These are phyloP conservation scores for Trissolcus brochymenae DNA, from an alignment of 2,888 invertebrate species.

Conservation along the genomic window DNA sequence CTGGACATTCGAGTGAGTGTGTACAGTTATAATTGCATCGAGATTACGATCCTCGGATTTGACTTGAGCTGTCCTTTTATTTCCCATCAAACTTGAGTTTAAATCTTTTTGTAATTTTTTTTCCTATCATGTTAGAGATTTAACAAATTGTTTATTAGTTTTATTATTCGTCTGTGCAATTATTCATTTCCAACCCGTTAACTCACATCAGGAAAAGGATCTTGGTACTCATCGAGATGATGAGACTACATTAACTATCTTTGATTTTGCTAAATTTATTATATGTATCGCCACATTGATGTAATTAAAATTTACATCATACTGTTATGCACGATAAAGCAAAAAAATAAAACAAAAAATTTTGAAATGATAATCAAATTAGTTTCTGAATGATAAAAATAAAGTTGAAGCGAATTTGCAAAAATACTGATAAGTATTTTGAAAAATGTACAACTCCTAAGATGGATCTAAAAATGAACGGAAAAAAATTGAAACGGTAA, in stretches of 20 bases:
- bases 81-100: not conserved
- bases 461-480: not conserved
- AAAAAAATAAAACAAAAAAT: too few relatives aligned
- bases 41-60: slow-evolving; percentile 11
- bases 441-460: too few relatives aligned
- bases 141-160: slow-evolving; percentile 17
- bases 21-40: slow-evolving; percentile 15
- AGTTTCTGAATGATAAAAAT: not conserved
- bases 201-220: slow-evolving; percentile 20
- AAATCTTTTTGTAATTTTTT: not conserved
- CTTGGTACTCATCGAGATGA: slow-evolving; percentile 11
- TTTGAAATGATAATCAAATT: too few relatives aligned
- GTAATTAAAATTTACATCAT: too few relatives aligned
- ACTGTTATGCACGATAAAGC: too few relatives aligned
- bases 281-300: too few relatives aligned
- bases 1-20: not conserved
- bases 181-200: slow-evolving; percentile 25
- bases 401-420: too few relatives aligned
- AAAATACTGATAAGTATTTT: too few relatives aligned
- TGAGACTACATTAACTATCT: slow-evolving; percentile 11
- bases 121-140: slow-evolving; percentile 8
- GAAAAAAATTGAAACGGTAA: not conserved
- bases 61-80: not conserved
- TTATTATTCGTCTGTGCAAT: slow-evolving; percentile 6
- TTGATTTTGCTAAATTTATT: slow-evolving; percentile 6